A percentile compares a stretch with the other conserved stretches of the same genome.
Evolutionary conservation across 2,113 vertebrate genomes (phyloP).

Genomic region (Limanda limanda): DNA sequence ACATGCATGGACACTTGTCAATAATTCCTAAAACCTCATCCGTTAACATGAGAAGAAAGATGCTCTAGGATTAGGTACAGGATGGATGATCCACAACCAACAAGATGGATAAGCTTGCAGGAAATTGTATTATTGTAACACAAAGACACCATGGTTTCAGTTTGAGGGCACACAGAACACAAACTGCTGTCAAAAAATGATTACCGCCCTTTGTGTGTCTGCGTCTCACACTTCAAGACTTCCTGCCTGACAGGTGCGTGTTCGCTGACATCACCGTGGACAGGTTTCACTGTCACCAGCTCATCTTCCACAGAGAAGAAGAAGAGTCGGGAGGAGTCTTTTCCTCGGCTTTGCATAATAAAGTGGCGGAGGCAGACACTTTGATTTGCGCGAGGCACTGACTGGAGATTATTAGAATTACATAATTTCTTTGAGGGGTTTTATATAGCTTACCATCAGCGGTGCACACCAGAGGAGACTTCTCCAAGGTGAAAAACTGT

Average conservation of each 20-base stretch:
- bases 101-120: neutral
- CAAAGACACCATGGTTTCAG: neutral
- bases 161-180: neutral
- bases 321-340: too few relatives aligned
- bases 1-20: conserved; percentile 1
- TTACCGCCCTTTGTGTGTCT: too few relatives aligned
- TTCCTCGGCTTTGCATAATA: too few relatives aligned
- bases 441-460: too few relatives aligned
- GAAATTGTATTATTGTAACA: neutral
- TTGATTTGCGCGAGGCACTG: neutral
- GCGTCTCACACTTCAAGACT: too few relatives aligned
- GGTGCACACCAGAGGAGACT: too few relatives aligned
- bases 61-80: neutral
- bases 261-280: too few relatives aligned
- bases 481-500: too few relatives aligned
- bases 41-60: neutral
- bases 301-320: neutral
- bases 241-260: too few relatives aligned
- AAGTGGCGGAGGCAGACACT: neutral
- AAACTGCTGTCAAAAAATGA: too few relatives aligned
- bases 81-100: neutral
- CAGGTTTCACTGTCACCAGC: neutral
- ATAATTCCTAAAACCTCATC: neutral
- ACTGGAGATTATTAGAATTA: conserved; percentile 1
- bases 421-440: too few relatives aligned